phyloP scores from a whole-genome alignment of 2,113 vertebrate genomes.

The Argyrosomus japonicus region DNA sequence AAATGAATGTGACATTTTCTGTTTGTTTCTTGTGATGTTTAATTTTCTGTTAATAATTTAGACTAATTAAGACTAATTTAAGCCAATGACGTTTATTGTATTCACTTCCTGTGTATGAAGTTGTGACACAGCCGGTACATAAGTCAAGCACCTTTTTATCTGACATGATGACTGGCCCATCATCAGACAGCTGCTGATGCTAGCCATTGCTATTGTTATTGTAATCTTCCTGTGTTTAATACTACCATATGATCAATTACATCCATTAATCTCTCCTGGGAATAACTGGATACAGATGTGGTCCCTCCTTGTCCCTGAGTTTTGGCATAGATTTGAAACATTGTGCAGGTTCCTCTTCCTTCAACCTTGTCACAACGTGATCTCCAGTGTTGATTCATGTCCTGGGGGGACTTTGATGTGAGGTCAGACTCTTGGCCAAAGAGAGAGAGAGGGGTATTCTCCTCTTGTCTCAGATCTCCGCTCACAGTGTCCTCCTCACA shows the following conservation, averaged over 20 bases:
- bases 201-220: constrained; percentile 13
- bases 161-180: constrained; percentile 21
- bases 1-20: constrained; percentile 36
- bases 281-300: constrained; percentile 64
- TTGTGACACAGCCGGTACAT: constrained; percentile 8
- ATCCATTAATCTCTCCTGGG: constrained; percentile 30
- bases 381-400: constrained; percentile 68
- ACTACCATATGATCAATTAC: constrained; percentile 16
- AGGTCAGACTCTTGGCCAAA: constrained; percentile 65
- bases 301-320: constrained; percentile 23
- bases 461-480: constrained; percentile 71
- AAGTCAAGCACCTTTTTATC: constrained; percentile 17
- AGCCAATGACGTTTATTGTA: background rate
- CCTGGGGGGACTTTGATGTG: constrained; percentile 73
- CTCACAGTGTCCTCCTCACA: constrained; percentile 76
- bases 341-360: constrained; percentile 50
- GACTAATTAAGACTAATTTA: too few relatives aligned
- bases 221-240: constrained; percentile 21
- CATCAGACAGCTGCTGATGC: constrained; percentile 5
- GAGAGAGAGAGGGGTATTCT: constrained; percentile 40
- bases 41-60: constrained; percentile 31
- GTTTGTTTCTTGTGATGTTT: constrained; percentile 25
- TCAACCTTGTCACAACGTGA: constrained; percentile 50
- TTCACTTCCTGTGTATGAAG: background rate
- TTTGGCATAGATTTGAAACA: constrained; percentile 50